Evolutionary conservation across 2,113 vertebrate genomes (phyloP).

Genomic region (Typhlomys cinereus): DNA sequence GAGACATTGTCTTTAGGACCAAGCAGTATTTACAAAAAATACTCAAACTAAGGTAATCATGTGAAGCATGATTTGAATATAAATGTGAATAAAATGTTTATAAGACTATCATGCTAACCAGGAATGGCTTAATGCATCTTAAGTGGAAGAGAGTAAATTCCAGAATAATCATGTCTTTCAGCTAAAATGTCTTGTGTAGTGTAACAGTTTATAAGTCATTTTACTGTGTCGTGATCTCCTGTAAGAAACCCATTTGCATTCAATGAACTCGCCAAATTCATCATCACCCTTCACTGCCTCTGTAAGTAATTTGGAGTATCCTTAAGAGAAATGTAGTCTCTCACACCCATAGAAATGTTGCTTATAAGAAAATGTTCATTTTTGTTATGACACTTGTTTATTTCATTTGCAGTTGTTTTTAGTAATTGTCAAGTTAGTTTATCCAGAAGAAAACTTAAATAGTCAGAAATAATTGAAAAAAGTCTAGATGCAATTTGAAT

Average conservation of each 20-base stretch:
- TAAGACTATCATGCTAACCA: not conserved
- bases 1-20: conserved; percentile 12
- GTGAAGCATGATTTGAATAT: not conserved
- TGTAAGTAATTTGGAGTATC: not conserved
- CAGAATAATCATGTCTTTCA: not conserved
- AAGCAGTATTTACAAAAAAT: conserved; percentile 3
- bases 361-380: not conserved
- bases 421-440: conserved; percentile 21
- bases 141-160: not conserved
- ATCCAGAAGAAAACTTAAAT: not conserved
- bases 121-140: not conserved
- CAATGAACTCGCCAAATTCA: not conserved
- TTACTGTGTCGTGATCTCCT: not conserved
- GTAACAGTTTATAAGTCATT: conserved; percentile 31
- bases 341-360: not conserved
- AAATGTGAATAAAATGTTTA: not conserved
- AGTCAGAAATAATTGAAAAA: conserved; percentile 16
- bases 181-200: conserved; percentile 1
- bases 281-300: not conserved
- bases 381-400: conserved; percentile 2
- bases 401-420: not conserved
- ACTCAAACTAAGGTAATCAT: not conserved
- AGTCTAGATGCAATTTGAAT: not conserved
- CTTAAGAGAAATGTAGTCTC: not conserved
- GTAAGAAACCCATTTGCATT: not conserved